Conservation (phyloP, 2,113 vertebrate genomes). For the Catharus minimus region DNA sequence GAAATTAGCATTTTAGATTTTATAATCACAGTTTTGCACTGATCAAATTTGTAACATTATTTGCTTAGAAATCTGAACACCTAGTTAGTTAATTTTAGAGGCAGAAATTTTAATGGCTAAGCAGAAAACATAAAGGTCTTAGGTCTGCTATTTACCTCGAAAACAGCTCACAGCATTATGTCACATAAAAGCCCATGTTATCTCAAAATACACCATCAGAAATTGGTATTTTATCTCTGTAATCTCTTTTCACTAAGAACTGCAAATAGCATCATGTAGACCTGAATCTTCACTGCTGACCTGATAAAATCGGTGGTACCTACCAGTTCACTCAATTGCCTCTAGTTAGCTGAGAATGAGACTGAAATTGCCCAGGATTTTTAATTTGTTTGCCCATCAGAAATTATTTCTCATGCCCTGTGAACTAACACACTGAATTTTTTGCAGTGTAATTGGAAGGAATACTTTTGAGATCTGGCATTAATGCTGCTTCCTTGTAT, state of each 20-base stretch:
- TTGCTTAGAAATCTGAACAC: neutral
- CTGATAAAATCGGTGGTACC: neutral
- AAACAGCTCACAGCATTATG: neutral
- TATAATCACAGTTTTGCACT: neutral
- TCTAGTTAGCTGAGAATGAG: neutral
- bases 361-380: neutral
- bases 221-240: neutral
- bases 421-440: neutral
- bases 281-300: neutral
- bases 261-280: neutral
- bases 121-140: neutral
- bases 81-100: neutral
- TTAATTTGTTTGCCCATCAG: neutral
- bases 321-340: neutral
- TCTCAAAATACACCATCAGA: neutral
- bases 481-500: neutral
- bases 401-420: neutral
- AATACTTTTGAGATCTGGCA: neutral
- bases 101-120: neutral
- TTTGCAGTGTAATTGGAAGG: neutral
- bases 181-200: neutral
- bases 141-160: neutral
- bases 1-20: neutral
- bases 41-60: neutral
- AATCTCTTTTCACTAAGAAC: neutral